A percentile compares a stretch with the other conserved stretches of the same genome.
Evolutionary conservation across 2,113 vertebrate species (phyloP).

Genomic region (Cisticola juncidis): DNA sequence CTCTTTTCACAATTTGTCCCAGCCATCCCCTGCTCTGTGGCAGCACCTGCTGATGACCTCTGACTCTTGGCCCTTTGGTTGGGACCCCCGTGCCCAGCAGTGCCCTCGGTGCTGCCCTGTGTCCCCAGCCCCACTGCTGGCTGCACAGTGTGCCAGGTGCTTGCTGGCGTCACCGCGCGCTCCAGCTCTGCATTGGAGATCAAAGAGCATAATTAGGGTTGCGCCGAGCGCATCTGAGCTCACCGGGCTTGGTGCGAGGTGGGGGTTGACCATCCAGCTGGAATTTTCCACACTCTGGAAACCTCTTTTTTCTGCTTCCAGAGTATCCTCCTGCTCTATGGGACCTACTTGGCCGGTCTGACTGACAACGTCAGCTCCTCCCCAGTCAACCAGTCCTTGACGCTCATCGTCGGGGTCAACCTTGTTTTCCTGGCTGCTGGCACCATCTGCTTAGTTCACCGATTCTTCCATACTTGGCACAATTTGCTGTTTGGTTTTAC

Average conservation of each 20-base stretch:
- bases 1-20: neutral
- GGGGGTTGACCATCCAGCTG: neutral
- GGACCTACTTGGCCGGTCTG: conserved; percentile 91
- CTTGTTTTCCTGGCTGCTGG: conserved; percentile 81
- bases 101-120: rapidly evolving
- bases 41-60: neutral
- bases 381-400: conserved; percentile 94
- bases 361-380: conserved; percentile 90
- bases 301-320: conserved; percentile 60
- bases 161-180: rapidly evolving
- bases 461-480: conserved; percentile 86
- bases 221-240: conserved; percentile 1
- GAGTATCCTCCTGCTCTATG: conserved; percentile 88
- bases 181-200: conserved; percentile 30
- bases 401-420: conserved; percentile 86
- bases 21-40: neutral
- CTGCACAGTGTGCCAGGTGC: neutral
- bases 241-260: neutral
- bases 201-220: conserved; percentile 49
- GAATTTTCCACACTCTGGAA: conserved; percentile 37
- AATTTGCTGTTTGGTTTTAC: conserved; percentile 88
- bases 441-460: conserved; percentile 79
- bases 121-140: neutral
- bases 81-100: rapidly evolving
- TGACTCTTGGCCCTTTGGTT: neutral